Evolutionary conservation across 1,140 invertebrate genomes (phyloP).

Genomic region (Teleogryllus occipitalis): DNA sequence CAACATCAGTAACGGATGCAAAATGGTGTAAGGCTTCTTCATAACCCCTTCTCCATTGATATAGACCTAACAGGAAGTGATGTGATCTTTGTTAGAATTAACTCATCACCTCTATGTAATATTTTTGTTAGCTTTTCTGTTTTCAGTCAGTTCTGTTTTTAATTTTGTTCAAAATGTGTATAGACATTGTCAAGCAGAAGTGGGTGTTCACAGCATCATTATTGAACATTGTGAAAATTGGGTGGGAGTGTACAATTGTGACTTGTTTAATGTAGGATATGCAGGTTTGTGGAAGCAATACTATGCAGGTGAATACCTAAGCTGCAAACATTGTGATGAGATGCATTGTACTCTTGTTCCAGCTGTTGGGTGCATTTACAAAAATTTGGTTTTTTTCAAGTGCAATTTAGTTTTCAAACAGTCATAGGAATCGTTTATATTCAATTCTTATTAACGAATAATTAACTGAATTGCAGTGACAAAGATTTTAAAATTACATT

Average conservation of each 20-base stretch:
- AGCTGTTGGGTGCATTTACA: not conserved
- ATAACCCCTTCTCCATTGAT: not conserved
- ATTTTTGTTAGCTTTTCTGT: not conserved
- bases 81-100: not conserved
- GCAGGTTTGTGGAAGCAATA: not conserved
- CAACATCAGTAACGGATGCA: not conserved
- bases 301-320: not conserved
- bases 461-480: not conserved
- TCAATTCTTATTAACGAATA: not conserved
- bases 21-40: constrained; percentile 15
- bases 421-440: not conserved
- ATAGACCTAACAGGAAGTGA: not conserved
- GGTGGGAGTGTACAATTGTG: not conserved
- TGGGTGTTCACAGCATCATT: not conserved
- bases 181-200: not conserved
- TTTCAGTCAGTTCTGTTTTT: not conserved
- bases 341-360: not conserved
- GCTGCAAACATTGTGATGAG: not conserved
- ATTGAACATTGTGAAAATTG: not conserved
- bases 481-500: not conserved
- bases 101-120: not conserved
- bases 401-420: not conserved
- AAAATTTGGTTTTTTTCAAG: not conserved
- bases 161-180: not conserved
- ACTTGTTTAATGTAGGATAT: not conserved